Base-by-base conservation (phyloP, 2,888 invertebrate species). In the Electrophaes corylata region DNA sequence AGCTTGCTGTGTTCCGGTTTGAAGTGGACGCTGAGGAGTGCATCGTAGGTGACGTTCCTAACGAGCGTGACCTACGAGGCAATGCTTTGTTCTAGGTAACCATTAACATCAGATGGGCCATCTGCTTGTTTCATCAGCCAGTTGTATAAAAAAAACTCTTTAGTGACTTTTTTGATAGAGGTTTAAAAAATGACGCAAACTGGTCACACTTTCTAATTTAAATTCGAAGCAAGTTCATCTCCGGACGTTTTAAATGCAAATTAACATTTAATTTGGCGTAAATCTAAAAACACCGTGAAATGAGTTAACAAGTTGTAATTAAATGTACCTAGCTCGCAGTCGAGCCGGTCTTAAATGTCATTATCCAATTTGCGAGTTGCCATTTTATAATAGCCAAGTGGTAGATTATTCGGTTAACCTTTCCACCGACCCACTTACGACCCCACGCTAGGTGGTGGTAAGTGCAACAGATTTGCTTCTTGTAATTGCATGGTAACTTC, bases 331-430 rank as follows among this genome's bases (percentile, higher is more conserved):
- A 55, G 44, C 43, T 16, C 35, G 55, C 16, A 16, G 53, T 56
- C 44, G 31, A 12, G 16, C 23, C 49, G 14, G 29, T 10, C 23
- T 46, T 43, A 19, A 49, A 52, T 35, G 37, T 29, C 50, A 43
- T 60, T 56, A 61, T 58, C 39, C 47, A 64, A 56, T 59, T 59
- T 35, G 8, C 37, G 19, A 35, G 50, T 14, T 20, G 43, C 40
- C 53, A 45, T 37, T 61, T 56, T 44, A 43, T 48, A 43, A 57
- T 16, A n/a, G 45, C 39, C 19, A 37, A 61, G 47, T 46, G 45
- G 31, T 52, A 44, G 58, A 60, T 64, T 57, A 52, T 39, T 18
- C 33, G 41, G 46, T 26, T 12, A 35, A 43, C 19, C 43, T 23
- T 37, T 12, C n/a, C n/a, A n/a, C n/a, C n/a, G n/a, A n/a, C n/a